These are phyloP conservation scores for Herpetotheres cachinnans DNA, from an alignment of 2,113 vertebrate genomes.

Conservation along the genomic window DNA sequence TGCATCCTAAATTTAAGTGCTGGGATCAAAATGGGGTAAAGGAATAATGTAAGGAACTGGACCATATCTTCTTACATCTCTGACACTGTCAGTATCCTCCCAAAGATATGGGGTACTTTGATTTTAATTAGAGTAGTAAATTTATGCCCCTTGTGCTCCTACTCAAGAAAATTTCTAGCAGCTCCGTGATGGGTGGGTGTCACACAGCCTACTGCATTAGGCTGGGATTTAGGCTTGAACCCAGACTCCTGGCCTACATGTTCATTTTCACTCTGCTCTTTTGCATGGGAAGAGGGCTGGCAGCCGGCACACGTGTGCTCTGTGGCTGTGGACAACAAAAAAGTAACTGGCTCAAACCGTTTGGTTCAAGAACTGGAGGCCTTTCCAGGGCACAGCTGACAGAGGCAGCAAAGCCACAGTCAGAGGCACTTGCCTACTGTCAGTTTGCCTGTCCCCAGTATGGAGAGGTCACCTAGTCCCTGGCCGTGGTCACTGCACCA, in stretches of 20 bases:
- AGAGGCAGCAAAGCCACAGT: not conserved
- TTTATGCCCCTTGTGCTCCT: not conserved
- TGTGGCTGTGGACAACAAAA: not conserved
- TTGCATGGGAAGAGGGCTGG: not conserved
- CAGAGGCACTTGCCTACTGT: not conserved
- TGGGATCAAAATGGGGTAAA: not conserved
- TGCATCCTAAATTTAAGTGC: constrained; percentile 47
- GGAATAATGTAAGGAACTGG: not conserved
- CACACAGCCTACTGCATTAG: not conserved
- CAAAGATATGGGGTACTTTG: not conserved
- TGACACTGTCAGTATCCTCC: not conserved
- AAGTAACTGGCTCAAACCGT: not conserved
- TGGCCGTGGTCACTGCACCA: not conserved
- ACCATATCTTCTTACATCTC: not conserved
- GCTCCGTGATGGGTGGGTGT: not conserved
- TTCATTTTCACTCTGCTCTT: not conserved
- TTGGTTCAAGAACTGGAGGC: not conserved
- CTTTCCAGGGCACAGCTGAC: not conserved
- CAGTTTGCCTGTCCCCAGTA: not conserved
- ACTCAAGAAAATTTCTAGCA: not conserved
- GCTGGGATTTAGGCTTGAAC: not conserved
- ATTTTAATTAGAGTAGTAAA: not conserved
- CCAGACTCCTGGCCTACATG: not conserved
- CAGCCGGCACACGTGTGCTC: not conserved
- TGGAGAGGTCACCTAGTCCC: not conserved